These are phyloP conservation scores for Mamestra brassicae DNA, from an alignment of 2,888 invertebrate species.

Conservation along the genomic window DNA sequence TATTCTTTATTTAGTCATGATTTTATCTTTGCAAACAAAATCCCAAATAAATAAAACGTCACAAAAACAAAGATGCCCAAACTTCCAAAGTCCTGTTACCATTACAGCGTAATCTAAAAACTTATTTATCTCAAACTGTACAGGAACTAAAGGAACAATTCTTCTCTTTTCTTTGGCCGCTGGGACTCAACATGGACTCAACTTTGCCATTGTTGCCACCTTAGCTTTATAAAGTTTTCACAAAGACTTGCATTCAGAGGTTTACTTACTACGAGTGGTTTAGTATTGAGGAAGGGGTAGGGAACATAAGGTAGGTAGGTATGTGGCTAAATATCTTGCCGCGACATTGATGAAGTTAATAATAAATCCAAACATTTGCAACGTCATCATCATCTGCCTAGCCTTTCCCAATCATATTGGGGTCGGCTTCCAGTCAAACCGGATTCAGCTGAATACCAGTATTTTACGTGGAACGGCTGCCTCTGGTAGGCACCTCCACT, in stretches of 20 bases:
- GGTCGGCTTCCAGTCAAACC: too few species aligned
- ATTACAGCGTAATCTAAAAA: conserved; percentile 44
- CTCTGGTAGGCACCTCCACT: too few species aligned
- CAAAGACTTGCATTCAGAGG: conserved; percentile 60
- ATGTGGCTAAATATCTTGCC: too few species aligned
- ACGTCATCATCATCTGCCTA: too few species aligned
- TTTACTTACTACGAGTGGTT: conserved; percentile 55
- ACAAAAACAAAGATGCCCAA: conserved; percentile 4
- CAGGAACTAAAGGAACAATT: conserved; percentile 45
- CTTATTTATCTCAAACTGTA: conserved; percentile 37
- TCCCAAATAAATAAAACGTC: background rate
- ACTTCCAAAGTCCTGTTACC: conserved; percentile 16
- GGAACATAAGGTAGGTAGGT: background rate
- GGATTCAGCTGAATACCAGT: too few species aligned
- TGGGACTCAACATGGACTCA: conserved; percentile 46
- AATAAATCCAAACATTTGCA: too few species aligned
- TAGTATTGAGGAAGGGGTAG: conserved; percentile 24
- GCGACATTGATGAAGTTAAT: too few species aligned
- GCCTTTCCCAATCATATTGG: too few species aligned
- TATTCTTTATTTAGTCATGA: background rate
- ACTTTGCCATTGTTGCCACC: conserved; percentile 58
- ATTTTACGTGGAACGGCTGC: too few species aligned
- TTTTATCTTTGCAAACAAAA: background rate
- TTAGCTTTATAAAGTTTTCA: conserved; percentile 54
- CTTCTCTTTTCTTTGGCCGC: conserved; percentile 36